Percentiles rank a stretch among this genome's conserved stretches.
These are phyloP conservation scores for Antheraea assamensis DNA, from an alignment of 2,888 invertebrate genomes.

Conservation along the genomic window DNA sequence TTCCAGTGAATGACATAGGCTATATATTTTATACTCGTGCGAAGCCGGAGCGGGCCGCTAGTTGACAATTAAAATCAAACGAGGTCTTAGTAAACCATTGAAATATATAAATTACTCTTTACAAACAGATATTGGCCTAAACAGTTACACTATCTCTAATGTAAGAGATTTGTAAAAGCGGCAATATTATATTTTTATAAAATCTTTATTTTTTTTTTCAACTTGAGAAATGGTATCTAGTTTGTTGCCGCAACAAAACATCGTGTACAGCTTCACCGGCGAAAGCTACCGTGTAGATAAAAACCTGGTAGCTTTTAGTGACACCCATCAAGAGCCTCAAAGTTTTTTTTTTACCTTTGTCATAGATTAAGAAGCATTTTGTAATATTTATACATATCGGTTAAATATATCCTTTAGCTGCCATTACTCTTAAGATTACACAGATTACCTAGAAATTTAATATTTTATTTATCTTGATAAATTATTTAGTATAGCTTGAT, in stretches of 20 bases:
- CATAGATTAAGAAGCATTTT: slow-evolving; percentile 19
- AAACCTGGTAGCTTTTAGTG: slow-evolving; percentile 4
- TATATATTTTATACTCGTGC: too few species aligned
- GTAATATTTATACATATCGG: background rate
- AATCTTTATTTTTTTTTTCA: background rate
- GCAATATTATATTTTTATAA: background rate
- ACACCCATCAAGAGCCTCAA: slow-evolving; percentile 14
- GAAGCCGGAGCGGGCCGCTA: too few species aligned
- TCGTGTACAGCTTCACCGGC: background rate
- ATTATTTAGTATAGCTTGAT: too few species aligned
- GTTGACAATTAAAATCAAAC: background rate
- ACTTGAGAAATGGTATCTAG: slow-evolving; percentile 3
- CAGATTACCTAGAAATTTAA: too few species aligned
- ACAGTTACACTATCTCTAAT: background rate
- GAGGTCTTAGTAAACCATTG: background rate
- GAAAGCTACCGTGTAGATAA: slow-evolving; percentile 14
- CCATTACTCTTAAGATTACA: too few species aligned
- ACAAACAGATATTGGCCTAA: background rate
- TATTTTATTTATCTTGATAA: too few species aligned
- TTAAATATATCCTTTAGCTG: too few species aligned
- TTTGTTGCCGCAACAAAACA: background rate
- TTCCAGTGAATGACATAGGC: too few species aligned
- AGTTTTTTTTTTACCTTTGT: slow-evolving; percentile 12
- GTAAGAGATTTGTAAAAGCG: background rate
- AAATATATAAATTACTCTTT: background rate